Evolutionary conservation across 2,113 vertebrate genomes (phyloP).

Genomic region (Corythornis cristatus): DNA sequence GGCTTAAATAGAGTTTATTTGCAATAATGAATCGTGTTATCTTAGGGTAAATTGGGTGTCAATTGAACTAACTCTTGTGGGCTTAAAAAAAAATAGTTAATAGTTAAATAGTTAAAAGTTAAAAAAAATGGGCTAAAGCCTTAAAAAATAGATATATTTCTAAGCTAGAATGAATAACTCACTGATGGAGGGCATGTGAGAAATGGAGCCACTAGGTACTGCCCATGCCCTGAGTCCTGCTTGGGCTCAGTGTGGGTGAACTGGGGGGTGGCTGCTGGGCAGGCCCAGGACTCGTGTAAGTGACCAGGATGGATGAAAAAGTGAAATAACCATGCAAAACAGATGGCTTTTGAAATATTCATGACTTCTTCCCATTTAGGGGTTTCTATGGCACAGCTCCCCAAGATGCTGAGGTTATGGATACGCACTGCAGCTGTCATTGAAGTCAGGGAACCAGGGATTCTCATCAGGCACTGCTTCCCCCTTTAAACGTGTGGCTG

Average conservation of each 20-base stretch:
- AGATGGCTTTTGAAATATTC: background rate
- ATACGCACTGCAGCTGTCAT: background rate
- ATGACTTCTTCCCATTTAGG: background rate
- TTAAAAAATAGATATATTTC: too few species aligned
- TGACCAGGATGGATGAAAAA: background rate
- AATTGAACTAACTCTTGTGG: background rate
- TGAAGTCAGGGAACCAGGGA: background rate
- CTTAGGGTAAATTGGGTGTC: background rate
- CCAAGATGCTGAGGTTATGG: background rate
- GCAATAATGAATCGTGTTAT: background rate
- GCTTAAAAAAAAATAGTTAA: too few species aligned
- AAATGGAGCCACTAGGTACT: background rate
- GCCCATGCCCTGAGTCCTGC: rapidly evolving
- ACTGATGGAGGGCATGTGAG: background rate
- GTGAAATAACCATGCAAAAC: background rate
- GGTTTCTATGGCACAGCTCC: background rate
- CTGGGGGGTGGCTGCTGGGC: background rate
- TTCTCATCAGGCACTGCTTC: background rate
- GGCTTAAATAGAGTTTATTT: background rate
- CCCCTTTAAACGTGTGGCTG: background rate
- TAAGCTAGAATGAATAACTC: background rate
- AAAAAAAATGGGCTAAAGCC: too few species aligned
- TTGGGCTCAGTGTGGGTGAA: background rate
- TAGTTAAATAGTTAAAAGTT: too few species aligned
- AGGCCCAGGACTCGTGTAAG: background rate